Base-by-base conservation (phyloP, 2,113 vertebrate species). In the Varanus salvator region DNA sequence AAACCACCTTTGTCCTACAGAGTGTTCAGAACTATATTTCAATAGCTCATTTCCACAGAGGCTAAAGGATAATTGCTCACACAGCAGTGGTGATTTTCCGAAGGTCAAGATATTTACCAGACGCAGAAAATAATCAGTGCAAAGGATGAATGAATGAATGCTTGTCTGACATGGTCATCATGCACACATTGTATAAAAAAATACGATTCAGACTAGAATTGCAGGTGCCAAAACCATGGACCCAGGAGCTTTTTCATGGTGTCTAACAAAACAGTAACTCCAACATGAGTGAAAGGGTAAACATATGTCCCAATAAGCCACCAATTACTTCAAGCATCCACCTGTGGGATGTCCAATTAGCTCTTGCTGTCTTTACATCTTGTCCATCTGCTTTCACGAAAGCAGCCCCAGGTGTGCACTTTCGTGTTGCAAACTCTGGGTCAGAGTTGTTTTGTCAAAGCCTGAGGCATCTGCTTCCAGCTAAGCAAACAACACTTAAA, bases 321-420 rank as follows among this genome's bases (percentile, higher is more conserved):
- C 83, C 60, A 89, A 95, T 95, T 90, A 94, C 0, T 0, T 89
- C 85, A 93, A 93, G 21, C 27, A 85, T 90, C 89, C 93, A 90
- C 94, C 91, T 31, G 92, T 82, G 87, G 89, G 4, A 57, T 0
- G 0, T 76, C 93, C 85, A 96, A 95, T 94, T 97, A 96, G 89
- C 89, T 60, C 92, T 85, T 84, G 85, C 29, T 90, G 86, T 84
- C 91, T 74, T 93, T 93, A 78, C 90, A 85, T 90, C 93, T 93
- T 57, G 44, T 78, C 96, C 95, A 96, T 96, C 96, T 97, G 95
- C 91, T 96, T 94, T 92, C 72, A 74, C 68, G 94, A 92, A 95
- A 89, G 85, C 92, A 92, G 85, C 87, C 93, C 93, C 94, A 29
- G 94, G 94, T 74, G 93, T 52, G n/a, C 77, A 75, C 72, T 94